phyloP scores from a whole-genome alignment of 1,140 invertebrate species.

The Bombus ignitus region DNA sequence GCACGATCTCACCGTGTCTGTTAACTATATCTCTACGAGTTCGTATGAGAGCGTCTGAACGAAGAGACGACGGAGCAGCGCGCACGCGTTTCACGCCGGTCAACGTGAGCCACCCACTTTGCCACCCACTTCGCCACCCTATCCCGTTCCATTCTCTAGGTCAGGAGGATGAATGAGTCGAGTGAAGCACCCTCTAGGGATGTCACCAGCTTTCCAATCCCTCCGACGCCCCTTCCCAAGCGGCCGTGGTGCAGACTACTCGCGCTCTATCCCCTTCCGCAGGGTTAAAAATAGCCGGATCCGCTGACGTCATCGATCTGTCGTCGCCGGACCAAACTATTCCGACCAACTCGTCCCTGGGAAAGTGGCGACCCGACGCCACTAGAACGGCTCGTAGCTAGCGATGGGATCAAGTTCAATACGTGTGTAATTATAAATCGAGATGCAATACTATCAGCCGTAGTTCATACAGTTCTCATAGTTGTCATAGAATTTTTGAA shows the following conservation, averaged over 20 bases:
- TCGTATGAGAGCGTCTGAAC: neutral
- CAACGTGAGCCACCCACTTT: neutral
- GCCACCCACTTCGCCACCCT: neutral
- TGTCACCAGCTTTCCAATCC: conserved; percentile 52
- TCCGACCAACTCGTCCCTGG: neutral
- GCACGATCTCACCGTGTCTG: no score
- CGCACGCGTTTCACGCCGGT: neutral
- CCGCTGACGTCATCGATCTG: conserved; percentile 72
- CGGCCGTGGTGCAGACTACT: conserved; percentile 40
- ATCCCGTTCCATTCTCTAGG: conserved; percentile 55
- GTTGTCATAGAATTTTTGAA: no score
- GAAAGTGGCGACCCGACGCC: neutral
- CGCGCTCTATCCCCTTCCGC: conserved; percentile 13
- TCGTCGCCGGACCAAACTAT: conserved; percentile 48
- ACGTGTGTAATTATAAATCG: neutral
- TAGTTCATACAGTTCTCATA: no score
- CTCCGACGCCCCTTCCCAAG: conserved; percentile 17
- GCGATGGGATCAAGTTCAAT: neutral
- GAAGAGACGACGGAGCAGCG: neutral
- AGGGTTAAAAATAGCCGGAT: conserved; percentile 67
- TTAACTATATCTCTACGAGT: no score
- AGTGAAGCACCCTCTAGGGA: conserved; percentile 49
- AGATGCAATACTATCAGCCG: no score
- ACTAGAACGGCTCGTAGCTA: neutral
- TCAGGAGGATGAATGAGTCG: conserved; percentile 69